A percentile compares a stretch with the other conserved stretches of the same genome.
These are phyloP conservation scores for Didymodactylos carnosus DNA, from an alignment of 2,888 invertebrate genomes.

Conservation along the genomic window DNA sequence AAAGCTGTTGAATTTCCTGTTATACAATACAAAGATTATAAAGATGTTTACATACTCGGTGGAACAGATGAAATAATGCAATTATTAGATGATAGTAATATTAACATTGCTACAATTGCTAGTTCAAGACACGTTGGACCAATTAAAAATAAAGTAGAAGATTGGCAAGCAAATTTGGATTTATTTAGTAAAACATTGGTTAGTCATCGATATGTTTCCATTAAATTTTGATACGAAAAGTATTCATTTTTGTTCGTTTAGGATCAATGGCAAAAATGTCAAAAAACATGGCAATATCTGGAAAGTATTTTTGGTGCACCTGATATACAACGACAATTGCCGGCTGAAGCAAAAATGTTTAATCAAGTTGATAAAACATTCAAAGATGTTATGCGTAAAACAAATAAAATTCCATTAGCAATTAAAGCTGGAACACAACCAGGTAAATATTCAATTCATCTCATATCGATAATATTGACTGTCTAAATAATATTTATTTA, in stretches of 20 bases:
- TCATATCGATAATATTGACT: background rate
- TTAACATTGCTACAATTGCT: conserved; percentile 62
- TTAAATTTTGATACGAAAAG: too few relatives aligned
- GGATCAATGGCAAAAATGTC: conserved; percentile 35
- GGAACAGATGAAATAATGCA: conserved; percentile 63
- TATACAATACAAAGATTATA: conserved; percentile 55
- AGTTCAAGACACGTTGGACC: conserved; percentile 67
- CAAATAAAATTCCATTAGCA: conserved; percentile 53
- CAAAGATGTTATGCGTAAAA: conserved; percentile 64
- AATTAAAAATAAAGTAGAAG: conserved; percentile 58
- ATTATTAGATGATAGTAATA: conserved; percentile 61
- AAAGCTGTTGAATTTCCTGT: conserved; percentile 56
- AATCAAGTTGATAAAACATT: conserved; percentile 67
- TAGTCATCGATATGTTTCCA: too few relatives aligned
- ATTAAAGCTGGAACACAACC: conserved; percentile 57
- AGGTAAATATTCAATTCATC: conserved; percentile 32
- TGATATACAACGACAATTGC: conserved; percentile 35
- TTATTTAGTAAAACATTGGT: conserved; percentile 59
- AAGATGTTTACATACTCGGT: conserved; percentile 62
- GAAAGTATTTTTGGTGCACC: conserved; percentile 36
- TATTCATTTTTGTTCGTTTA: too few relatives aligned
- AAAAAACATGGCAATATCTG: conserved; percentile 35
- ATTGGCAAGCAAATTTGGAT: conserved; percentile 56
- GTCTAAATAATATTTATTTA: conserved; percentile 33
- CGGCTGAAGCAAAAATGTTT: conserved; percentile 36